These are phyloP conservation scores for Vipera ursinii DNA, from an alignment of 2,797 vertebrate species.

Conservation along the genomic window DNA sequence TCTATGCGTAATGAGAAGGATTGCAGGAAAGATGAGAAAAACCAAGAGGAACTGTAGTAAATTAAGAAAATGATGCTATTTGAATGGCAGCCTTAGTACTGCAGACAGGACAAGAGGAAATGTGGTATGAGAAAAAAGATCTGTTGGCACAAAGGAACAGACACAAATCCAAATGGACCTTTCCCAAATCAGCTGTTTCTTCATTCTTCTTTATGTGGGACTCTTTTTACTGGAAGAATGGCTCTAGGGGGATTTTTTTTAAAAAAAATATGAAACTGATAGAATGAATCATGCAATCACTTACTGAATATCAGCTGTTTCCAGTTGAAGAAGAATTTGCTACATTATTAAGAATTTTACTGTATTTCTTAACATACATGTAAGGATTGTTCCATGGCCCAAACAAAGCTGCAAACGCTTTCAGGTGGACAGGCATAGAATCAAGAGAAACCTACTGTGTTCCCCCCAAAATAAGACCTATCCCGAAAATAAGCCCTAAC, in stretches of 20 bases:
- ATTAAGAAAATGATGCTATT: background rate
- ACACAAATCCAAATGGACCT: background rate
- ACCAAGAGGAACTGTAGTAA: background rate
- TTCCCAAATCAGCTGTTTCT: background rate
- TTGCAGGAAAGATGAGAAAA: background rate
- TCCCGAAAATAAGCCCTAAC: too few species aligned
- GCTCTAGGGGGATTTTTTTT: background rate
- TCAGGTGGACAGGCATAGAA: background rate
- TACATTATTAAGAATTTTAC: background rate
- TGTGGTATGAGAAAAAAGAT: background rate
- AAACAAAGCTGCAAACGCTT: background rate
- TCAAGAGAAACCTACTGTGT: background rate
- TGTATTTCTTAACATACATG: background rate
- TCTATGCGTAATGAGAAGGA: background rate
- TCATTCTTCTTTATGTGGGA: background rate
- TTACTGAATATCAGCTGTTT: background rate
- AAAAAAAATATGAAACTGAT: background rate
- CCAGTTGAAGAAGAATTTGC: background rate
- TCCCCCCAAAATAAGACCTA: too few species aligned
- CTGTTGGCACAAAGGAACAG: background rate
- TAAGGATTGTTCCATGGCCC: background rate
- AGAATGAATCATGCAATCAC: background rate
- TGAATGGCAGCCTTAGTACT: background rate
- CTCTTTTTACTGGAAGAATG: background rate
- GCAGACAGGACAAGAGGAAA: background rate